A percentile compares a stretch with the other conserved stretches of the same genome.
Conservation (phyloP, 2,888 invertebrate genomes). For the Lordiphosa andalusiaca region DNA sequence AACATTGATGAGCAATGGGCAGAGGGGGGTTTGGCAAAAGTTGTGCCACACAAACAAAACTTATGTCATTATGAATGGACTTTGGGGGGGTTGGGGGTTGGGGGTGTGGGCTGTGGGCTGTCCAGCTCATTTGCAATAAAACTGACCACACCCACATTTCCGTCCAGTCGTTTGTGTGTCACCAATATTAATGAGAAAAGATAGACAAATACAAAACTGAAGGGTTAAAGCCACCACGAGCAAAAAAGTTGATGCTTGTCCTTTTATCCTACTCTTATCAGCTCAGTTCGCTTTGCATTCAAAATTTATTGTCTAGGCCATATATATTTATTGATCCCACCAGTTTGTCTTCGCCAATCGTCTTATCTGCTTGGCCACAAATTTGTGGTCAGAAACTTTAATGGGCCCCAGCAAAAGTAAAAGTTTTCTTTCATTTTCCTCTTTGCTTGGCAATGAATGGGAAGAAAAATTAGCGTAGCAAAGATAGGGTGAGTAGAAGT, state of each 20-base stretch:
- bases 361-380: constrained; percentile 29
- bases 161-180: constrained; percentile 24
- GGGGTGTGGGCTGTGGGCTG: too few relatives aligned
- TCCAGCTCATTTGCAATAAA: constrained; percentile 45
- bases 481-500: too few relatives aligned
- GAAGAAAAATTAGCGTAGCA: not conserved
- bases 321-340: constrained; percentile 52
- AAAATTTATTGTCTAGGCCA: constrained; percentile 51
- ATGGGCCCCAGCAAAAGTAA: not conserved
- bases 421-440: not conserved
- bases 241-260: constrained; percentile 6
- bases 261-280: constrained; percentile 27
- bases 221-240: too few relatives aligned
- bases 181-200: constrained; percentile 44
- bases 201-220: not conserved
- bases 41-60: constrained; percentile 39
- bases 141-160: constrained; percentile 25
- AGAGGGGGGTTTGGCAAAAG: constrained; percentile 5
- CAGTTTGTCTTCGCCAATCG: constrained; percentile 17
- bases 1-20: constrained; percentile 58
- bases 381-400: constrained; percentile 5
- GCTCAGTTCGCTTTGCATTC: constrained; percentile 28
- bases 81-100: too few relatives aligned
- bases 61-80: constrained; percentile 62
- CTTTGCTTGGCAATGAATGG: too few relatives aligned